A percentile compares a stretch with the other conserved stretches of the same genome.
phyloP scores from a whole-genome alignment of 2,113 vertebrate genomes.

The Pimephales promelas region DNA sequence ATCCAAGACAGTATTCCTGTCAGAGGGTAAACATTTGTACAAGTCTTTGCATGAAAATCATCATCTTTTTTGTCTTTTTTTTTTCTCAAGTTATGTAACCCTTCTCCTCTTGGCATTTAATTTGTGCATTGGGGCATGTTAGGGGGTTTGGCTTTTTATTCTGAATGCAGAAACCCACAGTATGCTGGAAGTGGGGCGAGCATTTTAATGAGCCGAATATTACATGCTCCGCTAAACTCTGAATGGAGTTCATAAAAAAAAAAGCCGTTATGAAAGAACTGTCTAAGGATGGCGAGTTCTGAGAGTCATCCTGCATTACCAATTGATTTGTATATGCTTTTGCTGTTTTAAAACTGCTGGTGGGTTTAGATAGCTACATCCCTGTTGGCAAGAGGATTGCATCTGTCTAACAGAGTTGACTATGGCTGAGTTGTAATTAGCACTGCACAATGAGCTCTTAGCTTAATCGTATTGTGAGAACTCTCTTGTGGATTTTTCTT shows the following conservation, averaged over 20 bases:
- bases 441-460: conserved; percentile 2
- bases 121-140: conserved; percentile 57
- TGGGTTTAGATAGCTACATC: neutral
- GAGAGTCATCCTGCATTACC: conserved; percentile 12
- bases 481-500: conserved; percentile 4
- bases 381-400: conserved; percentile 14
- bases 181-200: conserved; percentile 29
- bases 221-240: conserved; percentile 45
- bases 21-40: neutral
- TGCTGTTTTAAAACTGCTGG: neutral
- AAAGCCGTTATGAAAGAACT: conserved; percentile 33
- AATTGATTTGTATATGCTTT: neutral
- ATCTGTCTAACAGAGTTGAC: neutral
- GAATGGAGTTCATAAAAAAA: conserved; percentile 46
- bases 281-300: conserved; percentile 29
- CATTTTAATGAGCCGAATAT: conserved; percentile 55
- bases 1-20: neutral
- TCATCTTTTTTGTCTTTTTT: neutral
- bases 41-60: neutral
- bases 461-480: conserved; percentile 30
- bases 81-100: conserved; percentile 58
- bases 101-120: conserved; percentile 55
- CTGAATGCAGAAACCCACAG: conserved; percentile 64
- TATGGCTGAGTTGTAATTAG: conserved; percentile 20
- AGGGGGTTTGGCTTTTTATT: conserved; percentile 57